These are phyloP conservation scores for Junonia oenone DNA, from an alignment of 2,888 invertebrate genomes.

Conservation along the genomic window DNA sequence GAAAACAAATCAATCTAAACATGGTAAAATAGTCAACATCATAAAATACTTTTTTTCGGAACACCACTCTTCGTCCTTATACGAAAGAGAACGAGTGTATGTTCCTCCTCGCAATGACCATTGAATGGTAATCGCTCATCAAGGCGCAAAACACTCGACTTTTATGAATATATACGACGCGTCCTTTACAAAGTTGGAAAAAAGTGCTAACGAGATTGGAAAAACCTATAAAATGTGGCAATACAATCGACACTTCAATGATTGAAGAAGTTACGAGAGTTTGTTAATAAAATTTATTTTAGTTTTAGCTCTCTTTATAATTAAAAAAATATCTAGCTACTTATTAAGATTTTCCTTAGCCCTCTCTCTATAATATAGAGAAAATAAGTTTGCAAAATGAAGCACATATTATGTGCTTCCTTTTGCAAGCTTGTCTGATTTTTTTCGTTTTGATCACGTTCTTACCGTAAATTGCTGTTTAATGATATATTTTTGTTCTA, in stretches of 20 bases:
- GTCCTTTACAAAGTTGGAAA: background rate
- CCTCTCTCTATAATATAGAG: too few species aligned
- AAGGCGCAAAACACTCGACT: constrained; percentile 5
- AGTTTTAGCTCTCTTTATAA: too few species aligned
- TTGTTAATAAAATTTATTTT: background rate
- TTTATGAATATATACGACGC: constrained; percentile 23
- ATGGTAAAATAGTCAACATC: background rate
- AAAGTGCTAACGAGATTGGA: constrained; percentile 12
- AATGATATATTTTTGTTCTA: too few species aligned
- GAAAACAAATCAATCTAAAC: background rate
- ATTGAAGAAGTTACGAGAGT: background rate
- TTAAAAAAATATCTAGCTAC: too few species aligned
- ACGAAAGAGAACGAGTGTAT: background rate
- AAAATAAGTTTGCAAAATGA: too few species aligned
- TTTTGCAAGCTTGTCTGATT: too few species aligned
- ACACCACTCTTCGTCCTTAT: background rate
- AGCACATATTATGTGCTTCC: too few species aligned
- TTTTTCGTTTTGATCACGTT: too few species aligned
- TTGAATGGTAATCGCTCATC: constrained; percentile 14
- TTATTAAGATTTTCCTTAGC: too few species aligned
- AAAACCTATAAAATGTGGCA: constrained; percentile 1
- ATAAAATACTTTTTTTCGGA: background rate
- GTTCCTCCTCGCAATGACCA: constrained; percentile 6
- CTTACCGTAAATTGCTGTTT: too few species aligned
- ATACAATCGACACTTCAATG: constrained; percentile 10